Conservation (phyloP, 2,113 vertebrate genomes). For the Cyanocitta stelleri region DNA sequence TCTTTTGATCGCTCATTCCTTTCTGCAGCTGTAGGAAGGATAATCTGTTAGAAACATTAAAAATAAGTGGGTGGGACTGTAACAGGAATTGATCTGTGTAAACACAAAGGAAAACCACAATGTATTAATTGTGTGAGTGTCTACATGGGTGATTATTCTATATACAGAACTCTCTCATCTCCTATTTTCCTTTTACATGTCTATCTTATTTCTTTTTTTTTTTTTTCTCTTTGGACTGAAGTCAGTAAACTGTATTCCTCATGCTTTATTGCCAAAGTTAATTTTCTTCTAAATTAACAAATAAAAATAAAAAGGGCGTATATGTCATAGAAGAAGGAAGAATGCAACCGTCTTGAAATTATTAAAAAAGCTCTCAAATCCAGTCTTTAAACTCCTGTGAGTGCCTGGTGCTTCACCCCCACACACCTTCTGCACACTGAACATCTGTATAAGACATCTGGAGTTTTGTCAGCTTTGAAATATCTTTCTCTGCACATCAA, state of each 20-base stretch:
- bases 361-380: neutral
- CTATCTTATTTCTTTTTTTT: neutral
- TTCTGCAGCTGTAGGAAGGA: neutral
- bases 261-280: neutral
- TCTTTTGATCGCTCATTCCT: neutral
- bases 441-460: neutral
- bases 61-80: neutral
- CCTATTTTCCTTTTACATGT: rapidly evolving
- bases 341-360: neutral
- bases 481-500: neutral
- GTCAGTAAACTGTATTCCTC: neutral
- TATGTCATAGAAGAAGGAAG: neutral
- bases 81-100: neutral
- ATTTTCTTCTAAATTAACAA: neutral
- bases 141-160: neutral
- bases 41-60: neutral
- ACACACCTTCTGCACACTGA: neutral
- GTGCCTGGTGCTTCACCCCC: neutral
- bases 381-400: neutral
- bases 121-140: neutral
- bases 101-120: neutral
- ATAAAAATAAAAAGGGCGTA: neutral
- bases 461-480: neutral
- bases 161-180: neutral
- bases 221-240: neutral